Percentiles rank a stretch among this genome's conserved stretches.
Conservation (phyloP, 2,797 vertebrate species). For the Rhinoraja longicauda region DNA sequence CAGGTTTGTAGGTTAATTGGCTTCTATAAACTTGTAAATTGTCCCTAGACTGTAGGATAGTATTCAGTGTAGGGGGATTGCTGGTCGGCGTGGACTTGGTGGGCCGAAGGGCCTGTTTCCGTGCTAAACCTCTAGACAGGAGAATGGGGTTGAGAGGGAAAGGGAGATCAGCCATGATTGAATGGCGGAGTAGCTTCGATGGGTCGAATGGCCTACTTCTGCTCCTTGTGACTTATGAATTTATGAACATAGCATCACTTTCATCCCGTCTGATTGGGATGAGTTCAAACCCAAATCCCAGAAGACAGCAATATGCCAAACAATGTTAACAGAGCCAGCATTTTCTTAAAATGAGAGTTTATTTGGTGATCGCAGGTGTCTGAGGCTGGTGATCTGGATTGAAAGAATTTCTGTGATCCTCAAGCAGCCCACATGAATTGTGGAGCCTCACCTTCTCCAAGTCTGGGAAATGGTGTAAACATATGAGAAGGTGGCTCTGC, state of each 20-base stretch:
- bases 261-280: not conserved
- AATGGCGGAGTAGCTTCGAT: too few species aligned
- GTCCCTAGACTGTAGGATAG: too few species aligned
- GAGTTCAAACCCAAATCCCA: slow-evolving; percentile 4
- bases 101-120: too few species aligned
- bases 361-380: not conserved
- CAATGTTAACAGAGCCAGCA: not conserved
- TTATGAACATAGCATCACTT: not conserved
- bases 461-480: not conserved
- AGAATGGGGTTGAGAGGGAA: too few species aligned
- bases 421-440: not conserved
- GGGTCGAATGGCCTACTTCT: too few species aligned
- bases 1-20: too few species aligned
- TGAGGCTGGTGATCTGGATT: not conserved
- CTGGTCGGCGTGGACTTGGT: too few species aligned
- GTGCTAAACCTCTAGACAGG: too few species aligned
- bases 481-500: not conserved
- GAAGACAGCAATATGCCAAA: not conserved
- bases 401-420: not conserved
- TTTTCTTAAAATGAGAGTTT: not conserved
- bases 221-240: too few species aligned
- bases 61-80: too few species aligned
- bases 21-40: too few species aligned
- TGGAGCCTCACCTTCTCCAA: not conserved
- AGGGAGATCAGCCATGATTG: too few species aligned